Evolutionary conservation across 2,888 invertebrate species (phyloP).

Genomic region (Germaria angustata): DNA sequence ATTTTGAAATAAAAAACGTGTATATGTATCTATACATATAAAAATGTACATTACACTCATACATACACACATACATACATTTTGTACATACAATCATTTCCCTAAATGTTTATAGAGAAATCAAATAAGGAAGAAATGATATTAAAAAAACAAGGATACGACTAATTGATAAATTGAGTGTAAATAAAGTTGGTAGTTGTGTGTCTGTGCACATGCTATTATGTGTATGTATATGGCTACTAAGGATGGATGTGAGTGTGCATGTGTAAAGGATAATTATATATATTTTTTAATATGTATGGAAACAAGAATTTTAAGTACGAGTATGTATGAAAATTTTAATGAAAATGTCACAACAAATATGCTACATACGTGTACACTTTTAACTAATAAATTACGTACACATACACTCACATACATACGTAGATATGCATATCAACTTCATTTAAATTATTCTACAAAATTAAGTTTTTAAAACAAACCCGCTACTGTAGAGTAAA

Average conservation of each 20-base stretch:
- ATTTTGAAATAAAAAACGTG: not conserved
- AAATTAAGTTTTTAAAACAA: no score
- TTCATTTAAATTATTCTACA: no score
- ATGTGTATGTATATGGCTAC: not conserved
- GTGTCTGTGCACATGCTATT: not conserved
- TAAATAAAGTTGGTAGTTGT: conserved; percentile 11
- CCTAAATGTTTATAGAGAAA: conserved; percentile 15
- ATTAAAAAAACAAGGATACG: conserved; percentile 22
- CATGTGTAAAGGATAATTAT: not conserved
- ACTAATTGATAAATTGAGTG: conserved; percentile 50
- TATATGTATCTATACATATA: not conserved
- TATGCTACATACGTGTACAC: not conserved
- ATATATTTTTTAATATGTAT: no score
- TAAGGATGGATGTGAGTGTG: not conserved
- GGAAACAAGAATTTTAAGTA: no score
- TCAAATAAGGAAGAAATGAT: not conserved
- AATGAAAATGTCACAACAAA: conserved; percentile 12
- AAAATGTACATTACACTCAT: conserved; percentile 25
- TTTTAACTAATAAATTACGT: not conserved
- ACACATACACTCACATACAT: not conserved
- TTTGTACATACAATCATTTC: conserved; percentile 7
- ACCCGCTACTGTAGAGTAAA: no score
- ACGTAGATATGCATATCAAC: not conserved
- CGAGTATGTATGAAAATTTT: conserved; percentile 27
- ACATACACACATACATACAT: conserved; percentile 15